Percentiles rank a stretch among this genome's conserved stretches.
These are phyloP conservation scores for Parnassius mnemosyne DNA, from an alignment of 2,888 invertebrate genomes.

Conservation along the genomic window DNA sequence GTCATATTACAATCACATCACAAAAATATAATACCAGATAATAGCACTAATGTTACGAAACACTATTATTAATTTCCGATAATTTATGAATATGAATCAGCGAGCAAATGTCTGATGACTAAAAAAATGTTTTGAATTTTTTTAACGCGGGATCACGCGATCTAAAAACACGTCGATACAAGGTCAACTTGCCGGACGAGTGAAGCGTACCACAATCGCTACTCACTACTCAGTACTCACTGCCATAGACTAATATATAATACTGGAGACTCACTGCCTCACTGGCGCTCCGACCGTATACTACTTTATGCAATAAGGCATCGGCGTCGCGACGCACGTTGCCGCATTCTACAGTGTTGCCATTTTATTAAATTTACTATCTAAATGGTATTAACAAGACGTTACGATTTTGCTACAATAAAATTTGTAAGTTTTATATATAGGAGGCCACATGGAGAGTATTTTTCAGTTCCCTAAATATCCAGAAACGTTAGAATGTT, in stretches of 20 bases:
- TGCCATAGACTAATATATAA: too few relatives aligned
- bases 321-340: slow-evolving; percentile 32
- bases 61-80: slow-evolving; percentile 14
- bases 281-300: too few relatives aligned
- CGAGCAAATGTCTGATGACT: slow-evolving; percentile 11
- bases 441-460: too few relatives aligned
- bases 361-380: slow-evolving; percentile 25
- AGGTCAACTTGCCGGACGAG: slow-evolving; percentile 31
- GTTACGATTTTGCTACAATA: too few relatives aligned
- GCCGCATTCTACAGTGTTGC: slow-evolving; percentile 34
- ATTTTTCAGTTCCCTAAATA: too few relatives aligned
- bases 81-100: slow-evolving; percentile 13
- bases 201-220: slow-evolving; percentile 28
- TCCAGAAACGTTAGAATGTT: too few relatives aligned
- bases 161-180: slow-evolving; percentile 29
- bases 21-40: slow-evolving; percentile 42
- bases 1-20: slow-evolving; percentile 71
- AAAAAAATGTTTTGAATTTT: slow-evolving; percentile 26
- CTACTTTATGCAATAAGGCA: slow-evolving; percentile 21
- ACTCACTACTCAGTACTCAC: not conserved
- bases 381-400: not conserved
- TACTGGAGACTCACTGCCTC: too few relatives aligned
- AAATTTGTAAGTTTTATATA: too few relatives aligned
- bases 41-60: slow-evolving; percentile 28
- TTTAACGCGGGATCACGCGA: slow-evolving; percentile 26